A percentile compares a stretch with the other conserved stretches of the same genome.
These are phyloP conservation scores for Sinella curviseta DNA, from an alignment of 1,140 invertebrate species.

Conservation along the genomic window DNA sequence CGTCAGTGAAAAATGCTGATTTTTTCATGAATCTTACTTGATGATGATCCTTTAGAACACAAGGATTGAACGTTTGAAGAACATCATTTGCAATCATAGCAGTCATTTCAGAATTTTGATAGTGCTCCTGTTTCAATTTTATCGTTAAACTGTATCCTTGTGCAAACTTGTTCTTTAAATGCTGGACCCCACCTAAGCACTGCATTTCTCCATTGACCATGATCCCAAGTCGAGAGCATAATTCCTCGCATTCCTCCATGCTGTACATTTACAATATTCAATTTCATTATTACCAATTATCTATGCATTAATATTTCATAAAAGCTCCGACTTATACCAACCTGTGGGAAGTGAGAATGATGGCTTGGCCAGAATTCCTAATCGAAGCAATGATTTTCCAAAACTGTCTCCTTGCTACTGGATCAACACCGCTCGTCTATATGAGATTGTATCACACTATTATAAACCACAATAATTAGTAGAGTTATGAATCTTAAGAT, in stretches of 20 bases:
- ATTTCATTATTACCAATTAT: background rate
- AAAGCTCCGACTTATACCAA: no score
- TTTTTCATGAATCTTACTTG: background rate
- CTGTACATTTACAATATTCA: constrained; percentile 38
- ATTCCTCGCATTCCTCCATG: constrained; percentile 61
- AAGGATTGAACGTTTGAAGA: constrained; percentile 28
- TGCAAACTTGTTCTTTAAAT: constrained; percentile 63
- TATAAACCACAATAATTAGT: background rate
- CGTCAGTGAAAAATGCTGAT: no score
- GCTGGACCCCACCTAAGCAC: constrained; percentile 60
- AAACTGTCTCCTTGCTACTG: constrained; percentile 54
- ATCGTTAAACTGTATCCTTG: constrained; percentile 62
- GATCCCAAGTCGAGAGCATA: constrained; percentile 58
- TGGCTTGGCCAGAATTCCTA: constrained; percentile 45
- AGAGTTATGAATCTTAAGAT: background rate
- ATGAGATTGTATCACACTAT: no score
- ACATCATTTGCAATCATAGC: background rate
- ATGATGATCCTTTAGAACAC: constrained; percentile 42
- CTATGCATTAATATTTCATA: no score
- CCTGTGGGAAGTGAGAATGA: constrained; percentile 51
- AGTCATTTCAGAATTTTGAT: constrained; percentile 59
- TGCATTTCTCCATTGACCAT: constrained; percentile 73
- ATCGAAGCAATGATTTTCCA: constrained; percentile 54
- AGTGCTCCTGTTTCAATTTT: constrained; percentile 58
- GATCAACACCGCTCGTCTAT: constrained; percentile 61